Conservation (phyloP, 2,797 vertebrate genomes). For the Enteromius mattozi region DNA sequence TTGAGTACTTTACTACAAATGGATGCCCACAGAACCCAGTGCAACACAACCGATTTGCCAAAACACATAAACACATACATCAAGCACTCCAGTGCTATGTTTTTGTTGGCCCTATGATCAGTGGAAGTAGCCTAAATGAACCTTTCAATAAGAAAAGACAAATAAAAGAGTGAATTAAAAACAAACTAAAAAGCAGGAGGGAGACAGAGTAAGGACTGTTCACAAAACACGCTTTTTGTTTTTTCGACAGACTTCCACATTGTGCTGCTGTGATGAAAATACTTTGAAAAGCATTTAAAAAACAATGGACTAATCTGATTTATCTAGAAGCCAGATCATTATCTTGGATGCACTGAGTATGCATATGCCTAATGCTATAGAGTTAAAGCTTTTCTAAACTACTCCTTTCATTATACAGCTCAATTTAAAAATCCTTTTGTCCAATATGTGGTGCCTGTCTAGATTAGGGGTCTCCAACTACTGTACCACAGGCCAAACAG, state of each 20-base stretch:
- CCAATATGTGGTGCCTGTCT: background rate
- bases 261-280: background rate
- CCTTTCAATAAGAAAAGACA: conserved; percentile 19
- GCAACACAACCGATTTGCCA: conserved; percentile 67
- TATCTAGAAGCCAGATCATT: background rate
- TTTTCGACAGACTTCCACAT: background rate
- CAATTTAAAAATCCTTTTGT: background rate
- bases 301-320: background rate
- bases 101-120: conserved; percentile 65
- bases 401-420: background rate
- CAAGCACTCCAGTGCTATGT: conserved; percentile 56
- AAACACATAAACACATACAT: conserved; percentile 51
- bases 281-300: background rate
- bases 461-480: background rate
- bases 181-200: conserved; percentile 31
- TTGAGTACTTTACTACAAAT: conserved; percentile 62
- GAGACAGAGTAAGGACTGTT: background rate
- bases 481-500: background rate
- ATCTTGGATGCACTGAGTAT: background rate
- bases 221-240: background rate
- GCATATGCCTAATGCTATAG: background rate
- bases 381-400: background rate
- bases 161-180: conserved; percentile 59
- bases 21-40: conserved; percentile 67
- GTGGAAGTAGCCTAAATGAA: conserved; percentile 16